phyloP scores from a whole-genome alignment of 92 coral and sea anemone genomes.

The Parazoanthus swiftii region DNA sequence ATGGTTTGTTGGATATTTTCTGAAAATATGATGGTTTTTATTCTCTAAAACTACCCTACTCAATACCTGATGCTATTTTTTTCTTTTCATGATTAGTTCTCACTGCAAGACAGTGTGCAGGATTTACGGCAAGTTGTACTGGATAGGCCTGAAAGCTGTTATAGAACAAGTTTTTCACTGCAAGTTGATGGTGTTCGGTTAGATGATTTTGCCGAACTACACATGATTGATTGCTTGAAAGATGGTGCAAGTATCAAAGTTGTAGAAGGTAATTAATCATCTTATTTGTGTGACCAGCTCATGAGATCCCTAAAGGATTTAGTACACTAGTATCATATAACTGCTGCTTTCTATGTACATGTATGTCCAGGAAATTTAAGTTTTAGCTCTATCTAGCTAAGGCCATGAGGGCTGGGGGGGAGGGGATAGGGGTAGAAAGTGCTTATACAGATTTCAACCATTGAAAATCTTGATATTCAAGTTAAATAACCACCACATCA shows the following conservation, averaged over 20 bases:
- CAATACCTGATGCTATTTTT: not conserved
- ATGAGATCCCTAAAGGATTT: too few relatives aligned
- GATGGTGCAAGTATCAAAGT: constrained; percentile 77
- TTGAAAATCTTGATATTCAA: too few relatives aligned
- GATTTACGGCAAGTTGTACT: constrained; percentile 92
- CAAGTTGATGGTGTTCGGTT: constrained; percentile 84
- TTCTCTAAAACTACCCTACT: not conserved
- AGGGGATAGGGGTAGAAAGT: too few relatives aligned
- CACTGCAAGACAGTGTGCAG: constrained; percentile 93
- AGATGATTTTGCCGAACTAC: constrained; percentile 98
- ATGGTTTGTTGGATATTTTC: too few relatives aligned
- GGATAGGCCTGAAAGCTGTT: constrained; percentile 96
- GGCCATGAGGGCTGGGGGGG: too few relatives aligned
- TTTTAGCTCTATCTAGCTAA: too few relatives aligned
- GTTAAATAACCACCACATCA: too few relatives aligned
- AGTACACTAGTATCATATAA: too few relatives aligned
- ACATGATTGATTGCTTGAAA: constrained; percentile 80
- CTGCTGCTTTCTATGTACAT: too few relatives aligned
- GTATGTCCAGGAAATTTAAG: too few relatives aligned
- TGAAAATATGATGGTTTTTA: not conserved
- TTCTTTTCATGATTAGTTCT: constrained; percentile 57
- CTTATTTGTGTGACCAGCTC: not conserved
- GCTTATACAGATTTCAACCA: too few relatives aligned
- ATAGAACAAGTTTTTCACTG: constrained; percentile 87
- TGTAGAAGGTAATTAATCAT: constrained; percentile 77